Base-by-base conservation (phyloP, 2,797 vertebrate species). In the Anguilla megastoma region DNA sequence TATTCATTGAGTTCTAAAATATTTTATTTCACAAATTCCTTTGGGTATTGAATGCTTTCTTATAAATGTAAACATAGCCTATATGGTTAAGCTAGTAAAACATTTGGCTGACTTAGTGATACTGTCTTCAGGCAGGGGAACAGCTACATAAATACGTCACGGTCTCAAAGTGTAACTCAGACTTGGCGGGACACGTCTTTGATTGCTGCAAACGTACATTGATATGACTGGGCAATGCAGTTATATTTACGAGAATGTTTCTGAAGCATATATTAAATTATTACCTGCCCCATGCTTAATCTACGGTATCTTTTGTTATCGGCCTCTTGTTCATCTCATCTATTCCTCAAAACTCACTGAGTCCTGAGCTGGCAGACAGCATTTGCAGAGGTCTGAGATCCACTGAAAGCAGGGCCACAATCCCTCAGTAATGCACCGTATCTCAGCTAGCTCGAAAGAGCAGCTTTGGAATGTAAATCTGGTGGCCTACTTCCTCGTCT, bases 401-500 rank as follows among this genome's bases (percentile, higher is more conserved):
- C 56, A 21, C 24, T 54, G 74, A 88, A 86, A 79, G 56, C 27
- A 4, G 36, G 79, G 54, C 48, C 24, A 24, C 41, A 76, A 86
- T 33, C 24, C 41, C 66, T 48, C 24, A 9, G n/a, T 41, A 87
- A 85, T 85, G 21, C 27, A 69, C 84, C 60, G 58, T 89, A 69
- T 30, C 36, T n/a, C 3, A 71, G 63, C 10, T 56, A 76, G 45
- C 86, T 86, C 79, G 90, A 69, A 80, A 54, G 24, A 18, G 76
- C 71, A 50, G 87, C 80, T 58, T 86, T 41, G 63, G 50, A 63
- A 84, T 86, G 88, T 86, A 87, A 48, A 88, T 74, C 56, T 56
- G 10, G 5, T 84, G 50, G 82, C 82, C 82, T 1, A 90, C 90
- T 92, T 95, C 92, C 92, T 91, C 88, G 89, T 93, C 54, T 86